Evolutionary conservation across 2,888 invertebrate species (phyloP).

Genomic region (Physocephala rufipes): DNA sequence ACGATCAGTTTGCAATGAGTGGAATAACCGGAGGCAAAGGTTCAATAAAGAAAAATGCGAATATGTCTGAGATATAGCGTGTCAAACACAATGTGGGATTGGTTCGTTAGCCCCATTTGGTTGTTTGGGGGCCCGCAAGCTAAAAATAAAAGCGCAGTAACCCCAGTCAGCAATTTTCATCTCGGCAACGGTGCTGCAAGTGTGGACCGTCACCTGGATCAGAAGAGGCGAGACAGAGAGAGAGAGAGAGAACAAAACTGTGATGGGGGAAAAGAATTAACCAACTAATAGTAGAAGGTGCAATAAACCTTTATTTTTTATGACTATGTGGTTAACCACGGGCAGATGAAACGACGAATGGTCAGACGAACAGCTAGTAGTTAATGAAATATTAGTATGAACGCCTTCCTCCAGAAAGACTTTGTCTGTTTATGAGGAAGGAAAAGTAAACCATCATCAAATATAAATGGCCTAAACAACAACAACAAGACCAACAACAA

Average conservation of each 20-base stretch:
- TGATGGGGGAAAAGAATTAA: too few species aligned
- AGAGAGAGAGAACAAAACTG: too few species aligned
- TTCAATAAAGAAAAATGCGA: conserved; percentile 55
- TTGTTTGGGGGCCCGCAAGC: conserved; percentile 53
- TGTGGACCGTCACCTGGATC: not conserved
- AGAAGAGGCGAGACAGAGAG: too few species aligned
- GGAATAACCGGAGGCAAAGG: conserved; percentile 54
- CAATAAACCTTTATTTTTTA: too few species aligned
- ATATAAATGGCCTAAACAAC: too few species aligned
- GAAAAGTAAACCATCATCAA: too few species aligned
- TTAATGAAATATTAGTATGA: not conserved
- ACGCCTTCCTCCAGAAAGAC: not conserved
- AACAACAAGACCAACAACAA: too few species aligned
- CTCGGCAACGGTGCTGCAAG: conserved; percentile 41
- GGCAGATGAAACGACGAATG: too few species aligned
- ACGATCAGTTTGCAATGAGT: conserved; percentile 36
- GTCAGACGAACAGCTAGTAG: too few species aligned
- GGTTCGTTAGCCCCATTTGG: conserved; percentile 53
- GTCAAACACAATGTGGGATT: conserved; percentile 63
- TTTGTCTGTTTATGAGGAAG: too few species aligned
- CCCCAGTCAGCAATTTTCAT: conserved; percentile 26
- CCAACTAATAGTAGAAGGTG: too few species aligned
- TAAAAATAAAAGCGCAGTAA: conserved; percentile 42
- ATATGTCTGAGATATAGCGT: conserved; percentile 51
- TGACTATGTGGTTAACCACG: too few species aligned